Evolutionary conservation across 2,888 invertebrate genomes (phyloP).

Genomic region (Dasysyrphus albostriatus): DNA sequence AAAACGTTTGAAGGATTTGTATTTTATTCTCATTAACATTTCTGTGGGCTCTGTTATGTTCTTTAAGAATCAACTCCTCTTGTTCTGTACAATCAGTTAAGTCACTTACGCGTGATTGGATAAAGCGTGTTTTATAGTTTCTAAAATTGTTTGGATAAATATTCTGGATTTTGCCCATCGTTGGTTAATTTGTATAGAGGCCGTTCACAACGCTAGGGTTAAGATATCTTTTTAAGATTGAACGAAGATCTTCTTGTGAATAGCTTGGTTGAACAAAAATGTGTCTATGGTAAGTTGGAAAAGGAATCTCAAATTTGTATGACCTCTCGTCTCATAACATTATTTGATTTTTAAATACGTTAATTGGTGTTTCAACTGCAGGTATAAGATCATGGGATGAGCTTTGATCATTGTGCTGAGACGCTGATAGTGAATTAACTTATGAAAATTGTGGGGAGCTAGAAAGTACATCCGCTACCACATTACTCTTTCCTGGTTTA

Average conservation of each 20-base stretch:
- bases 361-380: neutral
- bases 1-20: constrained; percentile 58
- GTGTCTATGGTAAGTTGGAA: constrained; percentile 14
- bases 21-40: constrained; percentile 39
- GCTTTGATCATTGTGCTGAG: constrained; percentile 13
- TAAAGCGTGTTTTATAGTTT: neutral
- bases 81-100: neutral
- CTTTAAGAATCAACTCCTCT: neutral
- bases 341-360: too few species aligned
- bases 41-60: constrained; percentile 8
- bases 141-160: neutral
- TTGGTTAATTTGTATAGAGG: neutral
- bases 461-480: neutral
- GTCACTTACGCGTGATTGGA: neutral
- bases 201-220: neutral
- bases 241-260: neutral
- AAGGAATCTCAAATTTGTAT: constrained; percentile 14
- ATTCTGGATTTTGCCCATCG: neutral
- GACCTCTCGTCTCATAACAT: neutral
- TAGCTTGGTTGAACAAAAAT: neutral
- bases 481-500: neutral
- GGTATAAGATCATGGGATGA: constrained; percentile 9
- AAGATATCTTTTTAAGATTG: neutral
- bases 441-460: constrained; percentile 12
- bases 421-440: constrained; percentile 2